Base-by-base conservation (phyloP, 2,797 vertebrate genomes). In the Aselliscus stoliczkanus region DNA sequence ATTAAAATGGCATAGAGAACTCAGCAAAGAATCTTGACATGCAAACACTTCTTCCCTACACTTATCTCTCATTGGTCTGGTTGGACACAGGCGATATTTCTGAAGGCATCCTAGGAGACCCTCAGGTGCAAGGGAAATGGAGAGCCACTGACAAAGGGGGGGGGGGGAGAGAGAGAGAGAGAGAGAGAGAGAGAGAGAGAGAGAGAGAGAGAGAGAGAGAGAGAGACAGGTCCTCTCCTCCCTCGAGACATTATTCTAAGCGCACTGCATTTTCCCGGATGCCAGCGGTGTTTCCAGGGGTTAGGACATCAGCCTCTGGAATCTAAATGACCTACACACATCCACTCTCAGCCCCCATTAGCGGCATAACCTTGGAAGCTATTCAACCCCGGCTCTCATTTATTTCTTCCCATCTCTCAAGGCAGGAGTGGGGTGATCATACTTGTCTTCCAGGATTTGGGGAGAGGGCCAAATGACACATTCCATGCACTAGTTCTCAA, bases 61-160 rank as follows among this genome's bases (percentile, higher is more conserved):
- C 44, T 62, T 50, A 44, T 23, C 42, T 79, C 88, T 72, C 29
- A 29, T 9, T 13, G 1, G 7, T n/a, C 23, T 90, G 60, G 7
- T n/a, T 89, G 76, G 52, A 72, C 23, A 69, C 3, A 47, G 18
- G 27, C 13, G 76, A 58, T 34, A 20, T 42, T 47, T 89, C 79
- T 39, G 44, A 65, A 93, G 54, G 18, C 13, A 62, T 42, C 23
- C 2, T 14, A 8, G 27, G 27, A 76, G 29, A 90, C 23, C 56
- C 10, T 70, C 18, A 50, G 11, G 3, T 6, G 2, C 29, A 39
- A 25, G 1, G 8, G 25, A 50, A 76, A 72, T 27, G 34, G 39
- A 34, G 8, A 60, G 31, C 37, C 10, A 17, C 0, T 17, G 15
- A 56, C 2, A 8, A 47, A n/a, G 4, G 2, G n/a, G n/a, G n/a